These are phyloP conservation scores for Sminthurinus aureus DNA, from an alignment of 2,888 invertebrate genomes.

Conservation along the genomic window DNA sequence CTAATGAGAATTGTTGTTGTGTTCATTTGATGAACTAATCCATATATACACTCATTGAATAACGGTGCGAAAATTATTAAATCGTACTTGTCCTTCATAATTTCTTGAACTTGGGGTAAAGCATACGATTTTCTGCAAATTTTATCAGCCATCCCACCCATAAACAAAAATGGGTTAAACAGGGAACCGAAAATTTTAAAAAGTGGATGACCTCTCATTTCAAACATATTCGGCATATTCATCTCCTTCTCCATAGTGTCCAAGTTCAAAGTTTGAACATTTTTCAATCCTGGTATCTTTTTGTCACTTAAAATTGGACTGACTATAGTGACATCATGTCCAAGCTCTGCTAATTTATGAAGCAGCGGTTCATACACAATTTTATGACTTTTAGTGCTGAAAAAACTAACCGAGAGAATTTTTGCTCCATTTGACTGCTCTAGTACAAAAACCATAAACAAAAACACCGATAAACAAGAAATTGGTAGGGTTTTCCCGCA, in stretches of 20 bases:
- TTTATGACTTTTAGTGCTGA: background rate
- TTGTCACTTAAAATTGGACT: background rate
- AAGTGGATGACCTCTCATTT: background rate
- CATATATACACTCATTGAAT: constrained; percentile 30
- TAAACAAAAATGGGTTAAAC: background rate
- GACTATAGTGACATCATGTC: background rate
- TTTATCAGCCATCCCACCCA: background rate
- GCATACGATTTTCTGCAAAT: constrained; percentile 4
- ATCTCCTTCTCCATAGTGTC: constrained; percentile 5
- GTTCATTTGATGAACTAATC: constrained; percentile 15
- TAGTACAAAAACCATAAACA: background rate
- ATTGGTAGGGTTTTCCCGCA: too few relatives aligned
- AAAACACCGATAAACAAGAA: too few relatives aligned
- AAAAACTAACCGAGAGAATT: background rate
- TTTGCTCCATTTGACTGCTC: background rate
- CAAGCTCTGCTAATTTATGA: background rate
- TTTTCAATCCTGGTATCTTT: background rate
- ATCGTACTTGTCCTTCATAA: constrained; percentile 41
- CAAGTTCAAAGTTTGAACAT: background rate
- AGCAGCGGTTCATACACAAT: background rate
- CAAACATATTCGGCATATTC: constrained; percentile 29
- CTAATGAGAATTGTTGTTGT: constrained; percentile 2
- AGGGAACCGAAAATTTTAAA: background rate
- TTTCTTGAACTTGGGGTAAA: constrained; percentile 27
- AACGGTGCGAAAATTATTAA: constrained; percentile 4